These are phyloP conservation scores for Meandrina meandrites DNA, from an alignment of 92 coral and sea anemone species.

Conservation along the genomic window DNA sequence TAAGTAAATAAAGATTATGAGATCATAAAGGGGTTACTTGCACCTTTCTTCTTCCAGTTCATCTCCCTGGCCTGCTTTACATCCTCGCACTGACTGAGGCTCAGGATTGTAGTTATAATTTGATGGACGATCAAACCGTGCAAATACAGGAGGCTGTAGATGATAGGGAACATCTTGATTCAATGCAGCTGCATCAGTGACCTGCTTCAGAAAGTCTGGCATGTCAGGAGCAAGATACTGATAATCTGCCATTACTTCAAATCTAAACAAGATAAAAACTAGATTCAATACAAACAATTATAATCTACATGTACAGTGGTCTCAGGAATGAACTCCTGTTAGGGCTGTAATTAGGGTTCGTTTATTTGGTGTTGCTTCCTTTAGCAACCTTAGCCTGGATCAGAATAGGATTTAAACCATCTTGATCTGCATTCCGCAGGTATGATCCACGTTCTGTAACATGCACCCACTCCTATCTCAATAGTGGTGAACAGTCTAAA, in stretches of 20 bases:
- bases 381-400: too few relatives aligned
- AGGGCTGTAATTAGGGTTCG: not conserved
- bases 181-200: slow-evolving; percentile 69
- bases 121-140: slow-evolving; percentile 77
- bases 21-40: not conserved
- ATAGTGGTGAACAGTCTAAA: too few relatives aligned
- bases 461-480: too few relatives aligned
- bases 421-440: not conserved
- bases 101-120: slow-evolving; percentile 72
- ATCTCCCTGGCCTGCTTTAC: slow-evolving; percentile 34
- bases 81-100: slow-evolving; percentile 39
- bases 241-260: slow-evolving; percentile 83
- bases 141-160: slow-evolving; percentile 85
- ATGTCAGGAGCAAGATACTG: slow-evolving; percentile 81
- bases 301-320: too few relatives aligned
- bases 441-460: too few relatives aligned
- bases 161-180: slow-evolving; percentile 66
- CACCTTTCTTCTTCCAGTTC: slow-evolving; percentile 58
- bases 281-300: not conserved
- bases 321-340: too few relatives aligned
- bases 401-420: too few relatives aligned
- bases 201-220: slow-evolving; percentile 68
- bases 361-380: not conserved
- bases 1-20: too few relatives aligned
- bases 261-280: slow-evolving; percentile 47